Conservation (phyloP, 2,797 vertebrate genomes). For the Clarias pachynema region DNA sequence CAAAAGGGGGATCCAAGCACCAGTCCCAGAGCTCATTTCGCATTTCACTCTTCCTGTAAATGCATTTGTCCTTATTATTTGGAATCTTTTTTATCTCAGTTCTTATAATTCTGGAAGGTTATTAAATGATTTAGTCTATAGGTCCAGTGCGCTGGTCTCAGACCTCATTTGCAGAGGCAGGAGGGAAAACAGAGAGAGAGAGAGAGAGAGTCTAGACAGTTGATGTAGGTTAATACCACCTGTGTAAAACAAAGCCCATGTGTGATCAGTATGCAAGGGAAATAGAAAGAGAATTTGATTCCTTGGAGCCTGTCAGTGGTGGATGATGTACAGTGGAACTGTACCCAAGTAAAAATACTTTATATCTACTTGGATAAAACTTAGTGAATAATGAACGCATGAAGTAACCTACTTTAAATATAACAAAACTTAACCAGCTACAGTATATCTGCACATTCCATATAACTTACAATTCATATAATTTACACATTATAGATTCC, state of each 20-base stretch:
- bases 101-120: conserved; percentile 7
- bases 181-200: background rate
- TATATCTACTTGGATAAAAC: background rate
- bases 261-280: conserved; percentile 5
- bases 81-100: background rate
- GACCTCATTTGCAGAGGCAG: conserved; percentile 40
- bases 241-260: background rate
- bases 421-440: background rate
- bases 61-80: background rate
- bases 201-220: conserved; percentile 42
- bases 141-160: conserved; percentile 40
- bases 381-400: no score
- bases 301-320: background rate
- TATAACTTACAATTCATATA: no score
- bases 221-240: conserved; percentile 6
- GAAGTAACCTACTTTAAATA: background rate
- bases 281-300: background rate
- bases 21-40: background rate
- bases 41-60: background rate
- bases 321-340: background rate
- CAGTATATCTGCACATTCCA: no score
- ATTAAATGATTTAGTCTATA: conserved; percentile 13
- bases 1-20: background rate
- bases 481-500: no score
- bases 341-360: background rate